A percentile compares a stretch with the other conserved stretches of the same genome.
These are phyloP conservation scores for Phainopepla nitens DNA, from an alignment of 2,113 vertebrate genomes.

Conservation along the genomic window DNA sequence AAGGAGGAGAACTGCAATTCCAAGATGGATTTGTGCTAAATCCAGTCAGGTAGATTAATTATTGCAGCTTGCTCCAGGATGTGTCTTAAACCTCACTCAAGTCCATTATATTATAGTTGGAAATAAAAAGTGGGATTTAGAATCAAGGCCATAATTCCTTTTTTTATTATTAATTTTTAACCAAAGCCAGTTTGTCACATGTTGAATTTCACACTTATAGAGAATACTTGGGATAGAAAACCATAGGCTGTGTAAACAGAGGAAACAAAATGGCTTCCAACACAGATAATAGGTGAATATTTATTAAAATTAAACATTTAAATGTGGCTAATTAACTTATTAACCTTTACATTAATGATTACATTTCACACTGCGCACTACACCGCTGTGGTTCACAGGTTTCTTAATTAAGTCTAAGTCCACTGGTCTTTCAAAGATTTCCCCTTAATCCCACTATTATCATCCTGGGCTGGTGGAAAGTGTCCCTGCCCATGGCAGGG, in stretches of 20 bases:
- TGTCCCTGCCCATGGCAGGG: not conserved
- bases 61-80: not conserved
- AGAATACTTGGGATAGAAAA: not conserved
- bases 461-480: not conserved
- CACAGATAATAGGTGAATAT: conserved; percentile 26
- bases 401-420: conserved; percentile 68
- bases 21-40: not conserved
- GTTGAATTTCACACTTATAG: not conserved
- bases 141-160: not conserved
- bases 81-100: not conserved
- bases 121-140: not conserved
- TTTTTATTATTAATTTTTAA: not conserved
- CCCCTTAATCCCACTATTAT: conserved; percentile 25
- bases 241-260: conserved; percentile 2
- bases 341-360: conserved; percentile 72
- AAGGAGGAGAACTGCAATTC: not conserved
- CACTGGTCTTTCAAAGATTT: conserved; percentile 29
- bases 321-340: conserved; percentile 70
- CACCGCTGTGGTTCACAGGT: conserved; percentile 21
- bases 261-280: conserved; percentile 11
- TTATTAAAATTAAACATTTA: conserved; percentile 72
- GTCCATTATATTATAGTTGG: not conserved
- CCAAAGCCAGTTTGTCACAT: not conserved
- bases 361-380: conserved; percentile 64
- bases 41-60: not conserved